Evolutionary conservation across 2,797 vertebrate genomes (phyloP).

Genomic region (Premnoplex brunnescens): DNA sequence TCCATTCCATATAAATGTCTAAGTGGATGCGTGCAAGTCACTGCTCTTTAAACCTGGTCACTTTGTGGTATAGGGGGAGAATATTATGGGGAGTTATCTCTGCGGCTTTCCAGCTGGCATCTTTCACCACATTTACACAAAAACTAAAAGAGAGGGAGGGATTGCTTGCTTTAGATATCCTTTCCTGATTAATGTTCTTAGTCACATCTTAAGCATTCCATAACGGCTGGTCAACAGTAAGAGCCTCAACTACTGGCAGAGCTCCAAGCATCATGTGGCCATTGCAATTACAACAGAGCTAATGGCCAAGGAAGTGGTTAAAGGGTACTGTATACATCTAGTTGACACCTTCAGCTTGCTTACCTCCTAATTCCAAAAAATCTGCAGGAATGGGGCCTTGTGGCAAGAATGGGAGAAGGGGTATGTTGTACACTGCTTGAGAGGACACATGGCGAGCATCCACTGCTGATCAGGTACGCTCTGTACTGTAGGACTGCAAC

Average conservation of each 20-base stretch:
- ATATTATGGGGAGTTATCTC: neutral
- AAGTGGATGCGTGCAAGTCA: neutral
- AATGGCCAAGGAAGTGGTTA: neutral
- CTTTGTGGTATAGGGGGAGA: neutral
- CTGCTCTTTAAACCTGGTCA: neutral
- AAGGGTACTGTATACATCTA: neutral
- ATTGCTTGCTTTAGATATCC: neutral
- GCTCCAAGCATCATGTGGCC: neutral
- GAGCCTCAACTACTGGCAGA: neutral
- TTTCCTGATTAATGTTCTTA: neutral
- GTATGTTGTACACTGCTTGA: neutral
- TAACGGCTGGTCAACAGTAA: neutral
- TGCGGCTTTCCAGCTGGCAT: neutral
- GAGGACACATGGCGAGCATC: fast-evolving
- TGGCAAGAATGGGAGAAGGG: neutral
- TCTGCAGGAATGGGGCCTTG: neutral
- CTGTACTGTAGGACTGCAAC: neutral
- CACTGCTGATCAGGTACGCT: neutral
- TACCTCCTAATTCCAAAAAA: neutral
- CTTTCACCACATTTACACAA: neutral
- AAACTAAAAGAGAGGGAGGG: neutral
- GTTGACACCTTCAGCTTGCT: neutral
- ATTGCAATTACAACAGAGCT: neutral
- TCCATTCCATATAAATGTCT: neutral
- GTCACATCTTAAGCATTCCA: neutral